Percentiles rank a stretch among this genome's conserved stretches.
phyloP scores from a whole-genome alignment of 2,113 vertebrate genomes.

The Mirounga angustirostris region DNA sequence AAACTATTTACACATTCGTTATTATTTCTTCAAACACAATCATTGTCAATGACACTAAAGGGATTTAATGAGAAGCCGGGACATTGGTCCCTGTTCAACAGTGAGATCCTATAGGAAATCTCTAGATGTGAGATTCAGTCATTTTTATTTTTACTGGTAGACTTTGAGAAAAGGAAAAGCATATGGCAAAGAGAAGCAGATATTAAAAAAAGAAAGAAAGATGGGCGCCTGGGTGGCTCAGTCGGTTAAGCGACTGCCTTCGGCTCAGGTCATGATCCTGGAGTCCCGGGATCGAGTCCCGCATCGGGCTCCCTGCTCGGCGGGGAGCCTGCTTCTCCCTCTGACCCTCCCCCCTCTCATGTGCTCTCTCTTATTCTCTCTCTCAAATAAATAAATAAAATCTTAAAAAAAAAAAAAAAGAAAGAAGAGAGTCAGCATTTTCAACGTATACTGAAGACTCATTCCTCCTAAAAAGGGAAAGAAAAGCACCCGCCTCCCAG shows the following conservation, averaged over 20 bases:
- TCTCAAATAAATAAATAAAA: too few species aligned
- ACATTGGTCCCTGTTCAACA: not conserved
- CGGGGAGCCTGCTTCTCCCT: too few species aligned
- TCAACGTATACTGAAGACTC: not conserved
- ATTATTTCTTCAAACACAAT: not conserved
- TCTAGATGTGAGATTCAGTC: not conserved
- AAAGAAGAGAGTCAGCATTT: not conserved
- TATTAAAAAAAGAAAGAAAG: not conserved
- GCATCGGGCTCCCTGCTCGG: too few species aligned
- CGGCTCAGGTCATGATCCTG: too few species aligned
- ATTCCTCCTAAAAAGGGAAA: not conserved
- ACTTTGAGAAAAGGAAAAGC: constrained; percentile 11
- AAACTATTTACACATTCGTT: not conserved
- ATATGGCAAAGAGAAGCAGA: not conserved
- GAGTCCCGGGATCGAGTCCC: too few species aligned
- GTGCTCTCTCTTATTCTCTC: too few species aligned
- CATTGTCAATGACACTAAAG: not conserved
- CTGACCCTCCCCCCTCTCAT: too few species aligned
- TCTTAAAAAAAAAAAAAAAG: not conserved
- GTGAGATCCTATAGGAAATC: not conserved
- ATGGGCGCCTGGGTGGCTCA: too few species aligned
- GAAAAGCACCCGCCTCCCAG: rapidly evolving
- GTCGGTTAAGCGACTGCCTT: too few species aligned
- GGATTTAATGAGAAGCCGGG: not conserved
- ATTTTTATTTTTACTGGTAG: not conserved